Conservation (phyloP, 2,888 invertebrate genomes). For the Eristalis intricaria region DNA sequence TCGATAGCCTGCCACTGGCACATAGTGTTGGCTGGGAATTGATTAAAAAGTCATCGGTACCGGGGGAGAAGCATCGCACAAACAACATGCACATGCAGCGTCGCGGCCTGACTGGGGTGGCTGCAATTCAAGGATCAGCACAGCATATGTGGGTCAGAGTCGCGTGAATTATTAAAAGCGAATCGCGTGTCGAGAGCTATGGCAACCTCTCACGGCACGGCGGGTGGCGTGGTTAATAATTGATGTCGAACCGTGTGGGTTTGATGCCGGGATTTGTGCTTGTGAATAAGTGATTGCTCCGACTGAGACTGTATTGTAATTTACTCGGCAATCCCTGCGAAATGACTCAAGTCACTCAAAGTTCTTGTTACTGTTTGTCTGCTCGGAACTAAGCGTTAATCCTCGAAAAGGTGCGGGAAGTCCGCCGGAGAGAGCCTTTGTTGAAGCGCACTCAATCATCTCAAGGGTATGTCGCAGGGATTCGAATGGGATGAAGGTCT, state of each 20-base stretch:
- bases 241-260: background rate
- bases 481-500: background rate
- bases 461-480: background rate
- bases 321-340: constrained; percentile 7
- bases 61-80: background rate
- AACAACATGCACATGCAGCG: background rate
- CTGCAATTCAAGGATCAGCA: background rate
- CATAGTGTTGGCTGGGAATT: background rate
- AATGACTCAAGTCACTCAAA: background rate
- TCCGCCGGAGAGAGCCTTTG: background rate
- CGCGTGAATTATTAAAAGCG: constrained; percentile 24
- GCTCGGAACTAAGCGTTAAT: constrained; percentile 1
- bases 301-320: background rate
- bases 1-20: background rate
- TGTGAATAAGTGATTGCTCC: constrained; percentile 1
- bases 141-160: constrained; percentile 23
- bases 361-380: background rate
- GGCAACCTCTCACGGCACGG: background rate
- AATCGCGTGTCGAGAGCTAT: background rate
- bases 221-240: background rate
- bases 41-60: constrained; percentile 20
- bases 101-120: background rate
- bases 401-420: background rate
- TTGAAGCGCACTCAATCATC: background rate
- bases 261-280: constrained; percentile 20